Evolutionary conservation across 2,797 vertebrate genomes (phyloP), one percentile per base, ranked within the genome.

Genomic region (Rhabdomys pumilio): DNA sequence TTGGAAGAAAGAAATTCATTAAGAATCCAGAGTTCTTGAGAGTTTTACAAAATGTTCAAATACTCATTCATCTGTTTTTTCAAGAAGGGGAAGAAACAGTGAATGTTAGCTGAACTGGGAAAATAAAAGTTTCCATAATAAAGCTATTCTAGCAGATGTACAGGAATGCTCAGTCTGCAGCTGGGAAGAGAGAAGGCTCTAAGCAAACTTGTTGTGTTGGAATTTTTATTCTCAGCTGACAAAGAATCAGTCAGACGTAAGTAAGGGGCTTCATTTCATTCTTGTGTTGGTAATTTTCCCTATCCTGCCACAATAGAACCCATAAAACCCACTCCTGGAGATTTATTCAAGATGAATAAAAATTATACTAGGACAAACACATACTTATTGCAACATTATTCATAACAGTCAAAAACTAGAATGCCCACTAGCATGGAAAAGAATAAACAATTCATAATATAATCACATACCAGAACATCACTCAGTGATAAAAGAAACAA

Each of bases 321-420:
- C 41, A 86, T 22, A 0, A 76, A 86, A 61, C 57, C 44, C 11
- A 76, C 22, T 75, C 65, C 29, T 81, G 26, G 26, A 24, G 8
- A 73, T 73, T 79, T 29, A 79, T 50, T 38, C 38, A 88, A 96
- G 10, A 91, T 14, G 77, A 63, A 77, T 65, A 31, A 93, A 93
- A 63, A 69, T 44, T 65, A 67, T 44, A 10, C 19, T 20, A 19
- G 79, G 72, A 85, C 44, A 76, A 73, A 73, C 19, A 73, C 55
- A 38, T 80, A 9, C 41, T 73, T n/a, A 38, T 8, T 89, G 41
- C 10, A 84, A 41, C 38, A 75, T 80, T 69, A 89, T 47, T 85
- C 55, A 53, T 80, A 67, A 24, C 22, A 84, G 38, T 5, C 11
- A 24, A 87, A 94, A 84, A 50, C 61, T 47, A 82, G 31, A 34